Conservation (phyloP, 1,140 invertebrate genomes). For the Periplaneta americana region DNA sequence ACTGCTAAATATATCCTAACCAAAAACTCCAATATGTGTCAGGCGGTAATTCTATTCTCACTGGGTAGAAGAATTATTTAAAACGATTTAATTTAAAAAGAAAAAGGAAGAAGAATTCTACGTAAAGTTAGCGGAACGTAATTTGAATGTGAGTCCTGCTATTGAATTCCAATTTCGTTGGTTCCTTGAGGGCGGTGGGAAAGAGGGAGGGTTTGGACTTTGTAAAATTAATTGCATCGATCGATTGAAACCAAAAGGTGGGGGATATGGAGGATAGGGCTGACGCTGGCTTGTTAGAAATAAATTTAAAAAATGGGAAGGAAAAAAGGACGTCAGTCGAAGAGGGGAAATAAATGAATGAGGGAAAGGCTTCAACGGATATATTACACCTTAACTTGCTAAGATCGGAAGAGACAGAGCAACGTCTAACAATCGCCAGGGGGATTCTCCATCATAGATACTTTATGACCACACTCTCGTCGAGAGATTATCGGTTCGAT, state of each 20-base stretch:
- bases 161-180: neutral
- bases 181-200: neutral
- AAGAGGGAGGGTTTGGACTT: neutral
- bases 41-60: neutral
- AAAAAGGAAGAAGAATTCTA: neutral
- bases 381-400: neutral
- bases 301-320: neutral
- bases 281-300: neutral
- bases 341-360: neutral
- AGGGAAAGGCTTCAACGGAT: neutral
- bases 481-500: too few species aligned
- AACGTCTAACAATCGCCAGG: too few species aligned
- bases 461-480: too few species aligned
- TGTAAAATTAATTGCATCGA: neutral
- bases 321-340: neutral
- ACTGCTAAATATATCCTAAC: neutral
- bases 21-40: neutral
- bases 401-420: neutral
- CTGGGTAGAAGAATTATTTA: neutral
- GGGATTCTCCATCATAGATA: too few species aligned
- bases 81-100: neutral
- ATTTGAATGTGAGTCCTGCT: neutral
- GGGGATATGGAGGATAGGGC: neutral
- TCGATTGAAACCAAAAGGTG: neutral
- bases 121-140: neutral